Percentiles rank a stretch among this genome's conserved stretches.
These are phyloP conservation scores for Ichneumoninae sp. DNA, from an alignment of 2,888 invertebrate genomes.

Conservation along the genomic window DNA sequence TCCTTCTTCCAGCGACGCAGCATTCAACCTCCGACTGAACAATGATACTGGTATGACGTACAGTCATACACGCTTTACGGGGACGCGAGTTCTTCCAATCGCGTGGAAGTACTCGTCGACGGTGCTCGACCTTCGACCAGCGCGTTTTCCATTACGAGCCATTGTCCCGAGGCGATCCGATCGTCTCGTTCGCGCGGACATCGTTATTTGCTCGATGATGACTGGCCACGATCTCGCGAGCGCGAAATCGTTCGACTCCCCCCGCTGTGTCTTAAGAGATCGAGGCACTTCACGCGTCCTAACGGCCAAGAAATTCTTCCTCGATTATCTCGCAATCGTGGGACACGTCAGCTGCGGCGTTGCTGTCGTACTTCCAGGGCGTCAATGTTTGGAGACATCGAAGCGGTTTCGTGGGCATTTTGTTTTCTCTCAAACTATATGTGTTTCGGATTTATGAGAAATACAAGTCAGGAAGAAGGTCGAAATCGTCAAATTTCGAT, in stretches of 20 bases:
- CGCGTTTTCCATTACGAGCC: constrained; percentile 74
- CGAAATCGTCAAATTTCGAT: background rate
- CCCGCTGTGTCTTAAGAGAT: background rate
- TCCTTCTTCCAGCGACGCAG: constrained; percentile 4
- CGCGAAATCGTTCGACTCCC: background rate
- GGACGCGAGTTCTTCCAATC: constrained; percentile 7
- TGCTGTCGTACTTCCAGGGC: background rate
- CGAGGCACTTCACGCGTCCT: background rate
- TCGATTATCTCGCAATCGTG: background rate
- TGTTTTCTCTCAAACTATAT: background rate
- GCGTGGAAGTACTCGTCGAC: constrained; percentile 42
- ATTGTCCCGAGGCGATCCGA: constrained; percentile 70
- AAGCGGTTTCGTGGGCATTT: background rate
- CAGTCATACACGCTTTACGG: constrained; percentile 1
- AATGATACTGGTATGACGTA: background rate
- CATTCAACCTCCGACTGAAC: background rate
- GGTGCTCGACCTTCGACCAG: constrained; percentile 74
- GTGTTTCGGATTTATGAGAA: background rate
- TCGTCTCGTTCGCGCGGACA: constrained; percentile 12
- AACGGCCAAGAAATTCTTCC: background rate
- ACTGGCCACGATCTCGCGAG: background rate
- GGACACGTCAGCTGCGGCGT: background rate
- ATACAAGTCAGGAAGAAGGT: background rate
- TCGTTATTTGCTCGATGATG: constrained; percentile 37
- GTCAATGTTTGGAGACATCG: background rate